Conservation (phyloP, 2,888 invertebrate species). For the Caenorhabditis auriculariae region DNA sequence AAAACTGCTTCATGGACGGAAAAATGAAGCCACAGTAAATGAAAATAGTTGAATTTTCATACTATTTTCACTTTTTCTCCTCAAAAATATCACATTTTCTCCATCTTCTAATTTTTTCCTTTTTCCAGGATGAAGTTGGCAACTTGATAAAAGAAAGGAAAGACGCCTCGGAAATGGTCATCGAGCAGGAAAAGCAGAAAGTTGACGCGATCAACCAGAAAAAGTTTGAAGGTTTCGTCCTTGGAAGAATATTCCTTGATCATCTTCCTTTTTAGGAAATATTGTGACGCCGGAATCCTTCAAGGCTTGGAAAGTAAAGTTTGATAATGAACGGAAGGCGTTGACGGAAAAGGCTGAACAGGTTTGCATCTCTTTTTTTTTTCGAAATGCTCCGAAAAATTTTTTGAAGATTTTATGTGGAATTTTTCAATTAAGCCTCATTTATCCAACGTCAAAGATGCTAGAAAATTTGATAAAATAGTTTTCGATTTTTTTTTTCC, state of each 20-base stretch:
- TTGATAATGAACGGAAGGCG: slow-evolving; percentile 79
- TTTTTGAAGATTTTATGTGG: too few relatives aligned
- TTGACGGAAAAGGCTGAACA: slow-evolving; percentile 43
- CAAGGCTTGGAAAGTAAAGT: slow-evolving; percentile 86
- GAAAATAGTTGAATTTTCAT: background rate
- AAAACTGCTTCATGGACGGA: background rate
- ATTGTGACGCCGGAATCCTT: slow-evolving; percentile 92
- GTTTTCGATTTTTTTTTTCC: too few relatives aligned
- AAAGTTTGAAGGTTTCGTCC: slow-evolving; percentile 78
- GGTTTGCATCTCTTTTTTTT: slow-evolving; percentile 10
- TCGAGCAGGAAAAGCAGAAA: slow-evolving; percentile 37
- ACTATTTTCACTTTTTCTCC: background rate
- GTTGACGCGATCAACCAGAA: slow-evolving; percentile 68
- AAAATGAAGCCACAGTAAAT: background rate
- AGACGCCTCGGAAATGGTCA: slow-evolving; percentile 27
- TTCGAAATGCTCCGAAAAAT: slow-evolving; percentile 1
- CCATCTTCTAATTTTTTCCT: background rate
- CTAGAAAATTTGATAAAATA: too few relatives aligned
- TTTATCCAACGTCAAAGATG: too few relatives aligned
- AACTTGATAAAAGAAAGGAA: slow-evolving; percentile 31
- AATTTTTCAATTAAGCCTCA: too few relatives aligned
- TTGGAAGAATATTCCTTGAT: background rate
- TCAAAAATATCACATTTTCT: background rate
- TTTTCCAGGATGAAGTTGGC: slow-evolving; percentile 45
- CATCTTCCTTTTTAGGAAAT: slow-evolving; percentile 74